These are phyloP conservation scores for Elachura formosa DNA, from an alignment of 2,113 vertebrate genomes.

Conservation along the genomic window DNA sequence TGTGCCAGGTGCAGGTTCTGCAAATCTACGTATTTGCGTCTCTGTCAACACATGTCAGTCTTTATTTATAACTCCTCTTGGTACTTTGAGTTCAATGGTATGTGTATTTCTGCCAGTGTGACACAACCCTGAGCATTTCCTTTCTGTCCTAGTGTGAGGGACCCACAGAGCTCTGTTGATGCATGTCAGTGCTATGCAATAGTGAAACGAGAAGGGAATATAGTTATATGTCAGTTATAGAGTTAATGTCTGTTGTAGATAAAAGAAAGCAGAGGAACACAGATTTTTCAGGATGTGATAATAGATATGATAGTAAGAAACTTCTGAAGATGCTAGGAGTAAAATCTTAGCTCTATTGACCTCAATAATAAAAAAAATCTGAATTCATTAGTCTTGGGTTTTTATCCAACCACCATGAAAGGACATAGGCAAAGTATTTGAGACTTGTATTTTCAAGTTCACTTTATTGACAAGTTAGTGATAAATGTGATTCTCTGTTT, in stretches of 20 bases:
- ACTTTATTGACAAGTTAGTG: background rate
- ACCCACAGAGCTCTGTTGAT: background rate
- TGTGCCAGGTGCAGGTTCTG: background rate
- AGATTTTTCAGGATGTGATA: background rate
- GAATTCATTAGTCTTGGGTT: background rate
- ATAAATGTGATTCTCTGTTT: background rate
- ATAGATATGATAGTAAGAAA: background rate
- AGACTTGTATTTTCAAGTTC: background rate
- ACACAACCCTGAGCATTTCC: background rate
- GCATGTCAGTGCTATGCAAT: background rate
- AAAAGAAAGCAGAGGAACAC: background rate
- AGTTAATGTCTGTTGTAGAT: background rate
- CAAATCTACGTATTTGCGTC: background rate
- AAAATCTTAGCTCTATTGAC: background rate
- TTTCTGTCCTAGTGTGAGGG: background rate
- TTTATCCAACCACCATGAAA: background rate
- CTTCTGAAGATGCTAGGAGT: background rate
- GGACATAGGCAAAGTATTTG: rapidly evolving
- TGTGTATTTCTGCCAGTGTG: background rate
- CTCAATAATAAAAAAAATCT: background rate
- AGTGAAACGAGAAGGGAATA: background rate
- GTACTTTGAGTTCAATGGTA: background rate
- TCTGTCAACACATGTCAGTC: background rate
- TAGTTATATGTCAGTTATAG: background rate
- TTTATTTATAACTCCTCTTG: background rate